Evolutionary conservation across 1,140 invertebrate species (phyloP), one percentile per base, ranked within the genome.

Genomic region (Episyrphus balteatus): DNA sequence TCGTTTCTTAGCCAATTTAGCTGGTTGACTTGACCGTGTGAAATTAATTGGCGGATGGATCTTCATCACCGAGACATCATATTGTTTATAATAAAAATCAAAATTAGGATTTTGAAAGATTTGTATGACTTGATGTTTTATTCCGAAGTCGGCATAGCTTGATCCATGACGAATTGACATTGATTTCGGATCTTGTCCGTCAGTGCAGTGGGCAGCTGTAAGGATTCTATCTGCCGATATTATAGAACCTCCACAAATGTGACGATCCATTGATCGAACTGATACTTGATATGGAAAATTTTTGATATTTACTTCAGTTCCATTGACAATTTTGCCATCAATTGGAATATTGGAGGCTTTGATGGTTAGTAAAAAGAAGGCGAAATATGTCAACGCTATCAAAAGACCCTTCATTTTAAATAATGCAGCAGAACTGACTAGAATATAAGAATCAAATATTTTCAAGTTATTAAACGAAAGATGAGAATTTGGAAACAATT

Each of bases 171-270:
- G 12, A 36, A 36, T 36, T 3, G 3, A 5, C 3, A 36, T 3
- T 3, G 12, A 12, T 36, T 36, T 12, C 10, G 34, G 3, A n/a
- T 5, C 11, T 12, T 26, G 18, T 46, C 39, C 48, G 17, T 46
- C 21, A 11, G 73, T 66, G 52, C 75, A 77, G 57, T 77, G 75
- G 8, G 74, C 75, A 31, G 75, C 74, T 3, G 75, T 76, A 2
- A 76, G 44, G 6, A 77, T 55, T 65, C 68, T 73, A 7, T 55
- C 55, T 21, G 70, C 59, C 50, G 67, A 68, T 19, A 76, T 52
- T 13, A 77, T 56, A 14, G 71, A 69, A 7, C 68, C 74, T 6
- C 74, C 74, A 55, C 74, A 76, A 17, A 32, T 39, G 14, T 49
- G 47, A 15, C 30, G 31, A 18, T 42, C 50, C 13, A 13, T 38